A percentile compares a stretch with the other conserved stretches of the same genome.
Conservation (phyloP, 2,797 vertebrate genomes). For the Harpagifer antarcticus region DNA sequence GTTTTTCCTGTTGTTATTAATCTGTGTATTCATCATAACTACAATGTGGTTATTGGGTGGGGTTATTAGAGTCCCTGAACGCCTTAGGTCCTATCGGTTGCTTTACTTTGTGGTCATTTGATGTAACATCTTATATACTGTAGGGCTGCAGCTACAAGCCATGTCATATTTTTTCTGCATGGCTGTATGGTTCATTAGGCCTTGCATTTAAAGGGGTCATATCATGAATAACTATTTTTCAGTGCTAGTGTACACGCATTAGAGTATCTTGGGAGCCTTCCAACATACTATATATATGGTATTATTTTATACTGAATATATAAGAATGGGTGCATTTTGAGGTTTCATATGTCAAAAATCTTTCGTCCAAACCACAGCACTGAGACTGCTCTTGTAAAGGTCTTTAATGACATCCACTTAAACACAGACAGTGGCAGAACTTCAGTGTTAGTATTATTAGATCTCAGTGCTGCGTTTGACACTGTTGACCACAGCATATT, state of each 20-base stretch:
- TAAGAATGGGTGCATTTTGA: too few species aligned
- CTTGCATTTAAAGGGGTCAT: not conserved
- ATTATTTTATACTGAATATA: not conserved
- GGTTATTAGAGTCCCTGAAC: not conserved
- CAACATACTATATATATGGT: not conserved
- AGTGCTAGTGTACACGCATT: not conserved
- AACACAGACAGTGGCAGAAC: too few species aligned
- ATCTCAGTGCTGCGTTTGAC: too few species aligned
- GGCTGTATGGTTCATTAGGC: not conserved
- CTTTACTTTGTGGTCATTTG: not conserved
- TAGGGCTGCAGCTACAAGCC: not conserved
- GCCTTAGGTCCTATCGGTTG: not conserved
- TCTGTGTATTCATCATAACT: not conserved
- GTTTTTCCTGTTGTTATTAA: not conserved
- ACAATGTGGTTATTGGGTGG: not conserved
- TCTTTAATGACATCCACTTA: too few species aligned
- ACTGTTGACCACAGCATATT: too few species aligned
- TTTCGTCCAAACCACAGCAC: too few species aligned
- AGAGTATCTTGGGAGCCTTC: not conserved
- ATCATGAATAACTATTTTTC: too few species aligned
- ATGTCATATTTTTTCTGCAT: too few species aligned
- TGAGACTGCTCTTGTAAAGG: too few species aligned
- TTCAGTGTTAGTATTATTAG: too few species aligned
- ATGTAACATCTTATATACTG: not conserved
- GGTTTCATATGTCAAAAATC: too few species aligned